A percentile compares a stretch with the other conserved stretches of the same genome.
These are phyloP conservation scores for Poicephalus meyeri DNA, from an alignment of 2,113 vertebrate genomes.

Conservation along the genomic window DNA sequence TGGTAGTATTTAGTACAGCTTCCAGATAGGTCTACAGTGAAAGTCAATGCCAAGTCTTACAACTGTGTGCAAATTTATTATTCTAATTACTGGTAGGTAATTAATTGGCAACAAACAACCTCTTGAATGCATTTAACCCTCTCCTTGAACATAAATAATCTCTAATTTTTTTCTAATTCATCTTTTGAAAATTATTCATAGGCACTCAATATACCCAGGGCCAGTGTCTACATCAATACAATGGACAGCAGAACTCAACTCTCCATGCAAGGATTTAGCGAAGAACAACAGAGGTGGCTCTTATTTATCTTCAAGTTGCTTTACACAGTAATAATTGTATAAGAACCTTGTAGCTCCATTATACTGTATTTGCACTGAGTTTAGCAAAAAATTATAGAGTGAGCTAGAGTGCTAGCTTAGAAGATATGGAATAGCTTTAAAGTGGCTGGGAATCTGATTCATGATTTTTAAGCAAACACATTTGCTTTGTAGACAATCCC, in stretches of 20 bases:
- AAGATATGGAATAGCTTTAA: not conserved
- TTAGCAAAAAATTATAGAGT: not conserved
- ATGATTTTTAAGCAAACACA: not conserved
- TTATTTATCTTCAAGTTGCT: not conserved
- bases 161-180: constrained; percentile 28
- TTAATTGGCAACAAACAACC: constrained; percentile 67
- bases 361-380: not conserved
- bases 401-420: not conserved
- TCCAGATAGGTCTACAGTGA: not conserved
- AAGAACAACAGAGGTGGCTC: not conserved
- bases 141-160: constrained; percentile 10
- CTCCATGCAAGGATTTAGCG: not conserved
- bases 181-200: constrained; percentile 22
- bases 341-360: not conserved
- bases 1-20: not conserved
- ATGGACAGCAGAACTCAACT: not conserved
- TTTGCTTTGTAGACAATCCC: not conserved
- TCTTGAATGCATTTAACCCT: not conserved
- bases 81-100: constrained; percentile 33
- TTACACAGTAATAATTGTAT: not conserved
- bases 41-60: constrained; percentile 21
- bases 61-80: constrained; percentile 24
- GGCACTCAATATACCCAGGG: not conserved
- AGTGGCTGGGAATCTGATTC: not conserved
- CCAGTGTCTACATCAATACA: not conserved